Conservation (phyloP, 2,113 vertebrate species). For the Rhinichthys klamathensis region DNA sequence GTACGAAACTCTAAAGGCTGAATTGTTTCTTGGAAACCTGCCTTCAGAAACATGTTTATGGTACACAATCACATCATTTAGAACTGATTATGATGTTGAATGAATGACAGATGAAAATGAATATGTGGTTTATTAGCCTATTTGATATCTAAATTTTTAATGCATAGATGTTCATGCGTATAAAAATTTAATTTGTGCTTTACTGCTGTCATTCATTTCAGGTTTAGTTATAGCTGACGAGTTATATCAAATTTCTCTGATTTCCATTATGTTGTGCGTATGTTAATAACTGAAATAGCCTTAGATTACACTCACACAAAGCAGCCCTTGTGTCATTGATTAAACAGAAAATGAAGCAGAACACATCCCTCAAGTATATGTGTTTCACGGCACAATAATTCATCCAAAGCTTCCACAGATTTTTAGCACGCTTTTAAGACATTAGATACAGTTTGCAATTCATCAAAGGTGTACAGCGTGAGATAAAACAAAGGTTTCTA, state of each 20-base stretch:
- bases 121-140: neutral
- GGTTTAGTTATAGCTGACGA: slow-evolving; percentile 6
- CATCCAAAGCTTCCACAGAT: slow-evolving; percentile 10
- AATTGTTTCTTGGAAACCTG: slow-evolving; percentile 7
- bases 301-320: slow-evolving; percentile 10
- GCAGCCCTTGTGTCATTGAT: slow-evolving; percentile 3
- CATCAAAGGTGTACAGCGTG: slow-evolving; percentile 13
- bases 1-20: neutral
- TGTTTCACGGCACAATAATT: slow-evolving; percentile 39
- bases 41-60: slow-evolving; percentile 7
- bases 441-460: slow-evolving; percentile 33
- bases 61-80: neutral
- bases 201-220: neutral
- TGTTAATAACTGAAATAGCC: neutral
- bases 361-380: slow-evolving; percentile 35
- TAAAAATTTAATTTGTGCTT: neutral
- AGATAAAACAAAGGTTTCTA: neutral
- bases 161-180: slow-evolving; percentile 5
- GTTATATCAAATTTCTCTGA: neutral
- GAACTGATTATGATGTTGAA: slow-evolving; percentile 6
- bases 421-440: slow-evolving; percentile 30
- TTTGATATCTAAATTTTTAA: neutral
- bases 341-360: slow-evolving; percentile 26
- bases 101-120: neutral
- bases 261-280: neutral